These are phyloP conservation scores for Holacanthus passer DNA, from an alignment of 2,113 vertebrate genomes.

Conservation along the genomic window DNA sequence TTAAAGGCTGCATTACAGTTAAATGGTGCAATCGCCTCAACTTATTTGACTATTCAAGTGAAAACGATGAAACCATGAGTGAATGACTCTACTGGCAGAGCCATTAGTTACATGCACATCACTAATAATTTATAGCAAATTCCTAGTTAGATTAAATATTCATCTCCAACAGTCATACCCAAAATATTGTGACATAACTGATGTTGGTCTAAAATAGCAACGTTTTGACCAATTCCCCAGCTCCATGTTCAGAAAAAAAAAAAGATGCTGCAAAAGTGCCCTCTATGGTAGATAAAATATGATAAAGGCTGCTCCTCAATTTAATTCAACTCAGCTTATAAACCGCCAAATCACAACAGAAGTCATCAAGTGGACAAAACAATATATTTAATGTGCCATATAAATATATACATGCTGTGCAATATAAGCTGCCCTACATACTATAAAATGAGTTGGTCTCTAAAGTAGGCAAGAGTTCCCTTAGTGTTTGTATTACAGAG, in stretches of 20 bases:
- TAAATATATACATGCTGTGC: too few relatives aligned
- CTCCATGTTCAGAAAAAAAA: not conserved
- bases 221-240: not conserved
- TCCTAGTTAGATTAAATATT: conserved; percentile 38
- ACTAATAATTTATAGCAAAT: conserved; percentile 54
- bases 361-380: too few relatives aligned
- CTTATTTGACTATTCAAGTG: conserved; percentile 16
- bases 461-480: not conserved
- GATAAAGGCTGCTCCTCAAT: too few relatives aligned
- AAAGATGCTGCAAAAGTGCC: not conserved
- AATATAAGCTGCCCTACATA: too few relatives aligned
- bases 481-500: not conserved
- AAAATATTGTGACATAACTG: conserved; percentile 42
- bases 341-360: too few relatives aligned
- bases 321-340: too few relatives aligned
- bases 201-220: not conserved
- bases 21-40: conserved; percentile 2
- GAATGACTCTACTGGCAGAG: conserved; percentile 14
- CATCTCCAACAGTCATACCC: conserved; percentile 2
- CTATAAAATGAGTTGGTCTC: not conserved
- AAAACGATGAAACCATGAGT: conserved; percentile 11
- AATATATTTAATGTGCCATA: too few relatives aligned
- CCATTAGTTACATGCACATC: conserved; percentile 27
- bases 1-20: not conserved
- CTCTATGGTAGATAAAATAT: not conserved